Evolutionary conservation across 1,140 invertebrate genomes (phyloP).

Genomic region (Philotrypesis tridentata): DNA sequence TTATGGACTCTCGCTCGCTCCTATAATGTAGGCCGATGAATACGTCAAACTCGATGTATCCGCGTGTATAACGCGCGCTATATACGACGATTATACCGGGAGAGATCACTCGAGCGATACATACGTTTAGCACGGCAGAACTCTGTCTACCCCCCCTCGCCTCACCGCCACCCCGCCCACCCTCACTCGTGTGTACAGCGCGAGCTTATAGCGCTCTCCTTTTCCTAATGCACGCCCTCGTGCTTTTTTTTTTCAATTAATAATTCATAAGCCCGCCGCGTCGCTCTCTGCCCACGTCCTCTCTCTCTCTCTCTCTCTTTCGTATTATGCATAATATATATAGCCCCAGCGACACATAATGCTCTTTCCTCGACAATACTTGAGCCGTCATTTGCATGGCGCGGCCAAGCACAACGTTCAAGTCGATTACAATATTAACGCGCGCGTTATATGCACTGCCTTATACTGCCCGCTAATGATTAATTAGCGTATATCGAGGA

Average conservation of each 20-base stretch:
- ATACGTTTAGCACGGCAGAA: slow-evolving; percentile 29
- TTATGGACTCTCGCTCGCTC: no score
- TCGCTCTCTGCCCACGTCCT: background rate
- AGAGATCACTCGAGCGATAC: slow-evolving; percentile 34
- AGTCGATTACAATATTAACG: background rate
- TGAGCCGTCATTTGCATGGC: background rate
- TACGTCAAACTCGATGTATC: background rate
- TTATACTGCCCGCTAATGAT: background rate
- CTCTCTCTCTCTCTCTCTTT: background rate
- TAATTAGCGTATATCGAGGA: slow-evolving; percentile 2
- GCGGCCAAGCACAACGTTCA: background rate
- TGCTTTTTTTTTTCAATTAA: slow-evolving; percentile 56
- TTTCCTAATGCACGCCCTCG: slow-evolving; percentile 7
- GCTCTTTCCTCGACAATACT: background rate
- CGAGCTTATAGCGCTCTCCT: slow-evolving; percentile 33
- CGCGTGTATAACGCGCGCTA: background rate
- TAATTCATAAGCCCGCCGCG: slow-evolving; percentile 58
- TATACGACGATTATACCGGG: background rate
- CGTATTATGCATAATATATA: background rate
- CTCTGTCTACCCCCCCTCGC: background rate
- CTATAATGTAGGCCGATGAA: background rate
- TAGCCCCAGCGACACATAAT: slow-evolving; percentile 5
- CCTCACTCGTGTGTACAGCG: background rate
- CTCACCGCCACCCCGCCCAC: no score
- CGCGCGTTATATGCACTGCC: background rate